Evolutionary conservation across 1,140 invertebrate genomes (phyloP).

Genomic region (Orussus abietinus): DNA sequence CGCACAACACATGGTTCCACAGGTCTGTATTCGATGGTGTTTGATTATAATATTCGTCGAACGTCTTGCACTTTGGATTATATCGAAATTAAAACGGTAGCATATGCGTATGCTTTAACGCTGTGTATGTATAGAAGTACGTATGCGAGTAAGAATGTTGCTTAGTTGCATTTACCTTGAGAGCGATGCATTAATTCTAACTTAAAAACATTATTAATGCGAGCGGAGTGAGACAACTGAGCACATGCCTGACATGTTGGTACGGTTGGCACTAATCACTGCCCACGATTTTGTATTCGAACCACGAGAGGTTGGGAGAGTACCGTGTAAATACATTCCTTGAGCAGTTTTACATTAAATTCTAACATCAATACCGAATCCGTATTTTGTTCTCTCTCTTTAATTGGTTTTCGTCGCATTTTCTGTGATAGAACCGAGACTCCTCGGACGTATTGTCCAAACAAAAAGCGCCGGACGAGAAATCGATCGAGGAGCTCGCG

Average conservation of each 20-base stretch:
- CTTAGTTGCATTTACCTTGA: slow-evolving; percentile 13
- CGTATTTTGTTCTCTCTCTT: too few relatives aligned
- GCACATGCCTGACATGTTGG: slow-evolving; percentile 16
- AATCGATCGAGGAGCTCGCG: too few relatives aligned
- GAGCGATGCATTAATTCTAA: slow-evolving; percentile 12
- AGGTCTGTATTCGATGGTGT: slow-evolving; percentile 22
- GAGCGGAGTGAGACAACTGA: slow-evolving; percentile 5
- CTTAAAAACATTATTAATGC: slow-evolving; percentile 14
- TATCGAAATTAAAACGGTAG: slow-evolving; percentile 20
- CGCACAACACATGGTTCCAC: slow-evolving; percentile 27
- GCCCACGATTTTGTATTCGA: too few relatives aligned
- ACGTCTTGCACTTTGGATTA: slow-evolving; percentile 22
- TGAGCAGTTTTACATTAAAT: too few relatives aligned
- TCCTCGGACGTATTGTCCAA: too few relatives aligned
- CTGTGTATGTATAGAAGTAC: background rate
- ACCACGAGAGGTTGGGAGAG: too few relatives aligned
- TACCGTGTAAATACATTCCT: too few relatives aligned
- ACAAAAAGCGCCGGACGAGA: too few relatives aligned
- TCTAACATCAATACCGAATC: too few relatives aligned
- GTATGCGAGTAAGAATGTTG: background rate
- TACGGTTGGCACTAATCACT: too few relatives aligned
- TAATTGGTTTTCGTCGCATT: too few relatives aligned
- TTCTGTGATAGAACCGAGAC: too few relatives aligned
- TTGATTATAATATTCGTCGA: slow-evolving; percentile 23
- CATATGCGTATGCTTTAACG: slow-evolving; percentile 11